Evolutionary conservation across 2,113 vertebrate species (phyloP).

Genomic region (Papio anubis): DNA sequence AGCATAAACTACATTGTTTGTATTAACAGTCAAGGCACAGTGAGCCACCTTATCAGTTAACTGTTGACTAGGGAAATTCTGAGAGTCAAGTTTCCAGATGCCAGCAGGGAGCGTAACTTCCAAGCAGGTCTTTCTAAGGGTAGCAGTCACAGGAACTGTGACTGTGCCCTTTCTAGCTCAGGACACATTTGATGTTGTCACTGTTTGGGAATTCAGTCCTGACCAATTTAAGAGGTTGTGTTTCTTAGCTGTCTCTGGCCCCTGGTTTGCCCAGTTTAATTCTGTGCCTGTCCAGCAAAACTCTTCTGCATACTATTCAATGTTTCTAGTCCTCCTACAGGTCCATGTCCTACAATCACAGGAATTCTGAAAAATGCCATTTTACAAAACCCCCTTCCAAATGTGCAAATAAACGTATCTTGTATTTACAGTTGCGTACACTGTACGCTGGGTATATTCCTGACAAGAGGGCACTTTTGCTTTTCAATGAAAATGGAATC

Average conservation of each 20-base stretch:
- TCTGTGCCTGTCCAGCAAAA: neutral
- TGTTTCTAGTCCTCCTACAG: neutral
- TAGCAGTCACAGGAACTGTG: too few species aligned
- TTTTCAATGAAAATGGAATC: neutral
- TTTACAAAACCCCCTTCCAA: neutral
- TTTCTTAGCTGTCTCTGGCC: neutral
- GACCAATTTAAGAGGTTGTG: neutral
- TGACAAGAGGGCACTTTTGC: neutral
- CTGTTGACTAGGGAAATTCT: neutral
- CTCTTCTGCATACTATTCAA: neutral
- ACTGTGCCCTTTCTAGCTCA: neutral
- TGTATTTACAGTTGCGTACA: neutral
- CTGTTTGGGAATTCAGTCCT: neutral
- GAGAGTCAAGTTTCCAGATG: neutral
- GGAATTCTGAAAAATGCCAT: neutral
- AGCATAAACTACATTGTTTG: neutral
- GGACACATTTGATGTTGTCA: neutral
- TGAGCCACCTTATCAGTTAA: neutral
- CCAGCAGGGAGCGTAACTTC: neutral
- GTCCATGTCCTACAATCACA: neutral
- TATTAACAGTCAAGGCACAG: neutral
- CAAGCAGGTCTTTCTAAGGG: neutral
- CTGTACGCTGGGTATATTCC: neutral
- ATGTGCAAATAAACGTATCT: neutral
- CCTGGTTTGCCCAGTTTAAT: neutral